These are phyloP conservation scores for Alces alces DNA, from an alignment of 2,113 vertebrate species.

Conservation along the genomic window DNA sequence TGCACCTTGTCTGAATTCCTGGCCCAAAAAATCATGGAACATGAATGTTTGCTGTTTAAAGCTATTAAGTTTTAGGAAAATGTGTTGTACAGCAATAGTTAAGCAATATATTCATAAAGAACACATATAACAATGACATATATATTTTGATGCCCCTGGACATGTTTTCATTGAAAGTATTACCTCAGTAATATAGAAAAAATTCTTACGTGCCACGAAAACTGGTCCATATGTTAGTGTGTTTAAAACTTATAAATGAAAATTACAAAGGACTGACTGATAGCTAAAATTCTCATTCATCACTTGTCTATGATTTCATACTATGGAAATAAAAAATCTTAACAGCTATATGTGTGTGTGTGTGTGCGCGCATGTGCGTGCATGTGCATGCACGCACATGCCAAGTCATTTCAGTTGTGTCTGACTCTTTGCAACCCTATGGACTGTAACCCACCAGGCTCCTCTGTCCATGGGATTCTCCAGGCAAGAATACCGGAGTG, in stretches of 20 bases:
- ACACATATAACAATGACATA: not conserved
- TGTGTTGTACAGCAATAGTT: not conserved
- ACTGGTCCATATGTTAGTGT: not conserved
- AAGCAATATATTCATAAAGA: not conserved
- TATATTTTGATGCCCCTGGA: not conserved
- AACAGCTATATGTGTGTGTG: not conserved
- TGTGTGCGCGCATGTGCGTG: accelerated
- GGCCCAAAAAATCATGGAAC: not conserved
- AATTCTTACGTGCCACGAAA: not conserved
- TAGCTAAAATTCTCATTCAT: not conserved
- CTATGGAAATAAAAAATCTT: not conserved
- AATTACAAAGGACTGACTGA: not conserved
- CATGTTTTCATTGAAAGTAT: not conserved
- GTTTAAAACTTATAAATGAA: not conserved
- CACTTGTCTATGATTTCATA: not conserved
- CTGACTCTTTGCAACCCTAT: not conserved
- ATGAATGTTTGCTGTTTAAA: not conserved
- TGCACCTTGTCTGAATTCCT: not conserved
- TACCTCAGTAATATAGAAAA: not conserved
- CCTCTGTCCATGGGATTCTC: not conserved
- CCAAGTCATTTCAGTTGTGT: not conserved
- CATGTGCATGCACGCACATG: not conserved
- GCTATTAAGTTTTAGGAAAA: not conserved
- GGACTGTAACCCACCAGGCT: not conserved
- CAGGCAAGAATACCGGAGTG: not conserved